Evolutionary conservation across 2,113 vertebrate species (phyloP).

Genomic region (Archilochus colubris): DNA sequence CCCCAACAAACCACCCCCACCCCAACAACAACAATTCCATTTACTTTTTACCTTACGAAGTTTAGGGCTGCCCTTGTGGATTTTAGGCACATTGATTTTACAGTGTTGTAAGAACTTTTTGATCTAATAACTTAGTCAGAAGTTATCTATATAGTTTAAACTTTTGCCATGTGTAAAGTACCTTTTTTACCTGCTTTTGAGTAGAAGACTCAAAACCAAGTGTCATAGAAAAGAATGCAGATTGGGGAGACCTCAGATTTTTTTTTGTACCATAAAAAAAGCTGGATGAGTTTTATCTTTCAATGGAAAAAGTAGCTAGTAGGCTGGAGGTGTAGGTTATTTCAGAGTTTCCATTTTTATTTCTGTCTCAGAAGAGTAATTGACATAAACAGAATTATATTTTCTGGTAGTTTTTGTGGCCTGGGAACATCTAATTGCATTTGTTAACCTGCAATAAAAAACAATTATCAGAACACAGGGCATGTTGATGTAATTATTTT

Average conservation of each 20-base stretch:
- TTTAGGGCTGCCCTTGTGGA: not conserved
- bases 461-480: not conserved
- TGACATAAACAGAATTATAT: slow-evolving; percentile 13
- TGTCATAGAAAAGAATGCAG: not conserved
- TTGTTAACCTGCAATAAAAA: slow-evolving; percentile 28
- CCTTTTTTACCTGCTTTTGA: not conserved
- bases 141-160: not conserved
- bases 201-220: not conserved
- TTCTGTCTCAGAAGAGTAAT: slow-evolving; percentile 9
- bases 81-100: not conserved
- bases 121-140: not conserved
- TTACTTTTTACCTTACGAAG: not conserved
- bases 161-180: not conserved
- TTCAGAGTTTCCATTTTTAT: not conserved
- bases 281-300: not conserved
- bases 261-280: not conserved
- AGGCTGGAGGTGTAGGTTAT: not conserved
- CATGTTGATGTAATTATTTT: slow-evolving; percentile 45
- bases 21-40: too few species aligned
- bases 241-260: not conserved
- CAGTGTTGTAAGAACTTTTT: not conserved
- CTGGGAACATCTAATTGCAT: slow-evolving; percentile 1
- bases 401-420: slow-evolving; percentile 10
- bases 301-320: not conserved
- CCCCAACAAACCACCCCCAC: too few species aligned